Conservation (phyloP, 2,113 vertebrate species). For the Myxocyprinus asiaticus region DNA sequence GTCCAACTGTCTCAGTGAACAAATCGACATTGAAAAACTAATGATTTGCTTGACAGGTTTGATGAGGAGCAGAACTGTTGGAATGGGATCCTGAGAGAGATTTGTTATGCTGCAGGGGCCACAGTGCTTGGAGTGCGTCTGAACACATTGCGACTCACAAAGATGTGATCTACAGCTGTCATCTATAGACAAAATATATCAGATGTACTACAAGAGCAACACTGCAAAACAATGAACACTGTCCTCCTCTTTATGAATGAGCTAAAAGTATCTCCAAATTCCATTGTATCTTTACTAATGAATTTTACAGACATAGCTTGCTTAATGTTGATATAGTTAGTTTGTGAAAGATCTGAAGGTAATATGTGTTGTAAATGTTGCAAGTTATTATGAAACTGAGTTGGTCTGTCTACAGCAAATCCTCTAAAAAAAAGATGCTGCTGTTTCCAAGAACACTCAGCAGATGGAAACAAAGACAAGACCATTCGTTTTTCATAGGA, state of each 20-base stretch:
- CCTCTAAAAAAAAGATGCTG: too few species aligned
- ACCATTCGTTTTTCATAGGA: background rate
- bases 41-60: conserved; percentile 62
- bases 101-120: conserved; percentile 83
- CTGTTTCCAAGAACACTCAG: background rate
- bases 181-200: background rate
- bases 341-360: too few species aligned
- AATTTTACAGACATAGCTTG: too few species aligned
- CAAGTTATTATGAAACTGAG: too few species aligned
- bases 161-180: conserved; percentile 76
- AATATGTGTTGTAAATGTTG: too few species aligned
- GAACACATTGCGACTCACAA: conserved; percentile 88
- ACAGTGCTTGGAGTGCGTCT: conserved; percentile 85
- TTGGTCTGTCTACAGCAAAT: too few species aligned
- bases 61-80: conserved; percentile 85
- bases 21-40: too few species aligned
- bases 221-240: background rate
- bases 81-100: conserved; percentile 90
- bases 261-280: conserved; percentile 6
- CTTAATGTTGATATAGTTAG: too few species aligned
- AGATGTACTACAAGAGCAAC: background rate
- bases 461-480: background rate
- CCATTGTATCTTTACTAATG: too few species aligned
- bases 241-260: background rate
- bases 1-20: too few species aligned